Percentiles rank a stretch among this genome's conserved stretches.
phyloP scores from a whole-genome alignment of 2,888 invertebrate genomes.

The Drosophila fungiperda region DNA sequence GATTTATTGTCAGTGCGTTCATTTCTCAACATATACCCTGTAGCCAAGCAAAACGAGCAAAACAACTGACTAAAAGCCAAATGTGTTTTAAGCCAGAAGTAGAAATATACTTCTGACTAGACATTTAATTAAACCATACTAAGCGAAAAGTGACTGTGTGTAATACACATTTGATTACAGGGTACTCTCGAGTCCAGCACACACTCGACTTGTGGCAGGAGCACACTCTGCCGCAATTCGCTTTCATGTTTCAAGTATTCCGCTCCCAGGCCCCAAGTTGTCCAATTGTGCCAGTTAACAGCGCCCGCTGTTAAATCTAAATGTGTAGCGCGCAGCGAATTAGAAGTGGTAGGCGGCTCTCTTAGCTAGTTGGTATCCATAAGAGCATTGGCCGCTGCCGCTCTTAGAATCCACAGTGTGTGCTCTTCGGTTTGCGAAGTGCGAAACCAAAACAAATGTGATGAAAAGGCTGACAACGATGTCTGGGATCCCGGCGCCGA shows the following conservation, averaged over 20 bases:
- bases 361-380: slow-evolving; percentile 66
- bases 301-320: slow-evolving; percentile 19
- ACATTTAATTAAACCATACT: neutral
- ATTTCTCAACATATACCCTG: slow-evolving; percentile 33
- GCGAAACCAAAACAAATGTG: slow-evolving; percentile 83
- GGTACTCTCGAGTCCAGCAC: neutral
- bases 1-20: slow-evolving; percentile 77
- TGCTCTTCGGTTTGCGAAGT: slow-evolving; percentile 62
- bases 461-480: slow-evolving; percentile 60
- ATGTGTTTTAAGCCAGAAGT: neutral
- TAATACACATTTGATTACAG: neutral
- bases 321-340: slow-evolving; percentile 6
- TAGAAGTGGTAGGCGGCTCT: slow-evolving; percentile 25
- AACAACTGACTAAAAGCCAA: neutral
- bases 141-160: neutral
- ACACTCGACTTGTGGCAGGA: slow-evolving; percentile 23
- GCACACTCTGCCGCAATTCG: slow-evolving; percentile 41
- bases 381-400: slow-evolving; percentile 1
- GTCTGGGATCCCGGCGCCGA: slow-evolving; percentile 51
- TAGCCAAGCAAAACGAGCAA: neutral
- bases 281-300: slow-evolving; percentile 62
- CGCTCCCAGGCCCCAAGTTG: slow-evolving; percentile 28
- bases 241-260: slow-evolving; percentile 64
- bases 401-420: slow-evolving; percentile 67
- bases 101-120: neutral